These are phyloP conservation scores for Schizaphis graminum DNA, from an alignment of 2,888 invertebrate genomes.

Conservation along the genomic window DNA sequence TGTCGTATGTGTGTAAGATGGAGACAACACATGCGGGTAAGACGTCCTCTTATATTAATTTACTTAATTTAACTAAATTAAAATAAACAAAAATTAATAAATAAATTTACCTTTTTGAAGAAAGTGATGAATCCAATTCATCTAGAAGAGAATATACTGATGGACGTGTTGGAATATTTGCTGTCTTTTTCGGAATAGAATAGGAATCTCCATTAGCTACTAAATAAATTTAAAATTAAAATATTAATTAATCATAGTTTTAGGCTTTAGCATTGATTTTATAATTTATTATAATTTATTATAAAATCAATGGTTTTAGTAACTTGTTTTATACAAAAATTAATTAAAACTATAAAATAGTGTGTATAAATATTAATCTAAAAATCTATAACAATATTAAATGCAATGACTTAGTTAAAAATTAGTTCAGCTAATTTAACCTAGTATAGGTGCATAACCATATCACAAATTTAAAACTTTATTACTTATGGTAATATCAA, in stretches of 20 bases:
- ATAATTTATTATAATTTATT: no score
- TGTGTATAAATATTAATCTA: not conserved
- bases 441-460: not conserved
- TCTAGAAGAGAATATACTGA: slow-evolving; percentile 91
- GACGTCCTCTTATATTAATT: no score
- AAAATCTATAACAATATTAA: not conserved
- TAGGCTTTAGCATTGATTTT: no score
- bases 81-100: not conserved
- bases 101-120: slow-evolving; percentile 80
- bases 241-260: not conserved
- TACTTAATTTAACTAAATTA: not conserved
- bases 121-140: slow-evolving; percentile 82
- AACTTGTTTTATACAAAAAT: not conserved
- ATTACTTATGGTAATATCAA: not conserved
- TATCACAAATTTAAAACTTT: not conserved
- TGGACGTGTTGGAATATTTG: slow-evolving; percentile 73
- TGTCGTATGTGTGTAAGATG: no score
- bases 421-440: not conserved
- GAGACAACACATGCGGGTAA: no score
- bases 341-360: not conserved
- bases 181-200: slow-evolving; percentile 43
- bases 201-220: slow-evolving; percentile 58
- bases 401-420: no score
- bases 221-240: slow-evolving; percentile 1
- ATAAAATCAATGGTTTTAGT: no score